Percentiles rank a stretch among this genome's conserved stretches.
Evolutionary conservation across 2,888 invertebrate genomes (phyloP).

Genomic region (Pollenia angustigena): DNA sequence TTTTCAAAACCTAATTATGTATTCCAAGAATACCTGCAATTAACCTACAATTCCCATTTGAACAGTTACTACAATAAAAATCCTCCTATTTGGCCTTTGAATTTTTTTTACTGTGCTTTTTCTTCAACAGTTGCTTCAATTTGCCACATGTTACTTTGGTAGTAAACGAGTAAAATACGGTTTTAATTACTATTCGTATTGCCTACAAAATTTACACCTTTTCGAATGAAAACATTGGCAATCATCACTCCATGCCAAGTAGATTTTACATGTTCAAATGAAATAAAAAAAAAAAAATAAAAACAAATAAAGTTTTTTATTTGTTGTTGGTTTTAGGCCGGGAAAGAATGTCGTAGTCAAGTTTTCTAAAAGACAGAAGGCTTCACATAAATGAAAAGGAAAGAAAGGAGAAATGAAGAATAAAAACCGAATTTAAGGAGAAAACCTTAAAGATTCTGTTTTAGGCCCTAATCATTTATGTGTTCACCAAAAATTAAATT

Average conservation of each 20-base stretch:
- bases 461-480: too few species aligned
- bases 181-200: conserved; percentile 13
- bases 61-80: not conserved
- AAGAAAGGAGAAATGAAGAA: too few species aligned
- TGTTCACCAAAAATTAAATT: too few species aligned
- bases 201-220: conserved; percentile 25
- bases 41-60: conserved; percentile 24
- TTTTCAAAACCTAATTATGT: not conserved
- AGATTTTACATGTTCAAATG: not conserved
- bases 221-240: not conserved
- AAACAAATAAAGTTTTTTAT: not conserved
- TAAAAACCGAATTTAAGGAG: too few species aligned
- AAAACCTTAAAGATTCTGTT: too few species aligned
- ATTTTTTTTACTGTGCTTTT: not conserved
- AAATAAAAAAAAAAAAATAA: not conserved
- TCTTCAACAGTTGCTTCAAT: not conserved
- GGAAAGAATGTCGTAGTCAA: too few species aligned
- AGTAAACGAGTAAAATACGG: not conserved
- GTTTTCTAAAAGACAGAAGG: too few species aligned
- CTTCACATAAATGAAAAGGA: too few species aligned
- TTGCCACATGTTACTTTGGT: not conserved
- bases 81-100: not conserved
- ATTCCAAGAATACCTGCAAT: conserved; percentile 19
- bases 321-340: too few species aligned
- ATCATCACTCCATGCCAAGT: not conserved